A percentile compares a stretch with the other conserved stretches of the same genome.
Evolutionary conservation across 2,888 invertebrate genomes (phyloP).

Genomic region (Drosophila yooni): DNA sequence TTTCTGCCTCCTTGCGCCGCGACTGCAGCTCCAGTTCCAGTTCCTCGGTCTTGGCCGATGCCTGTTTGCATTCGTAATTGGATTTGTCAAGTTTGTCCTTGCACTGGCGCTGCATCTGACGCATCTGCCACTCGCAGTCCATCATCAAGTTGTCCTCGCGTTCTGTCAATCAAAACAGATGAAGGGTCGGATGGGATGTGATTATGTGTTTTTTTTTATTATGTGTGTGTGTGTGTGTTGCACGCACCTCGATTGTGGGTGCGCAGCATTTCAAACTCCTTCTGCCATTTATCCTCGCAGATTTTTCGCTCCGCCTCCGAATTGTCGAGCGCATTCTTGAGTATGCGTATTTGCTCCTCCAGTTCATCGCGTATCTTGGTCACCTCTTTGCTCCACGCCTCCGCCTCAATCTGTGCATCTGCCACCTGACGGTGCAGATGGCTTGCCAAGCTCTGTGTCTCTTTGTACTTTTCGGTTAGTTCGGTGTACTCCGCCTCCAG

Average conservation of each 20-base stretch:
- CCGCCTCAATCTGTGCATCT: conserved; percentile 81
- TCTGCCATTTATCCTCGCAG: conserved; percentile 87
- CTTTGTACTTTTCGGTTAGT: conserved; percentile 85
- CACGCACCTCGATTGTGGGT: conserved; percentile 86
- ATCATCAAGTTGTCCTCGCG: conserved; percentile 90
- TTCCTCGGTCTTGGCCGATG: conserved; percentile 83
- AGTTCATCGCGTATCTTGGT: conserved; percentile 86
- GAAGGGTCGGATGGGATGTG: not conserved
- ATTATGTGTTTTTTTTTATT: conserved; percentile 1
- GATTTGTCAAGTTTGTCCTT: conserved; percentile 88
- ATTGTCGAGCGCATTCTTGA: conserved; percentile 87
- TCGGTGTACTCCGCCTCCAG: conserved; percentile 86
- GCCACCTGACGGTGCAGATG: conserved; percentile 83
- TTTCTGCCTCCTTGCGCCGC: conserved; percentile 84
- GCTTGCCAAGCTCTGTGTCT: conserved; percentile 85
- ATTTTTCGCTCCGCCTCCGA: conserved; percentile 87
- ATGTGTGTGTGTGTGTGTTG: not conserved
- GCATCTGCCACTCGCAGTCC: conserved; percentile 94
- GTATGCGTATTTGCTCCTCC: conserved; percentile 86
- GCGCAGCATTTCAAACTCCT: conserved; percentile 88
- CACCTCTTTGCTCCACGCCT: conserved; percentile 83
- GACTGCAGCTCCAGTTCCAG: conserved; percentile 77
- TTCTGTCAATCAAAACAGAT: conserved; percentile 76
- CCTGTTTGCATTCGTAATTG: conserved; percentile 87
- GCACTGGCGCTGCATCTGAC: conserved; percentile 90